A percentile compares a stretch with the other conserved stretches of the same genome.
Evolutionary conservation across 2,888 invertebrate genomes (phyloP).

Genomic region (Rhagophthalmus giganteus): DNA sequence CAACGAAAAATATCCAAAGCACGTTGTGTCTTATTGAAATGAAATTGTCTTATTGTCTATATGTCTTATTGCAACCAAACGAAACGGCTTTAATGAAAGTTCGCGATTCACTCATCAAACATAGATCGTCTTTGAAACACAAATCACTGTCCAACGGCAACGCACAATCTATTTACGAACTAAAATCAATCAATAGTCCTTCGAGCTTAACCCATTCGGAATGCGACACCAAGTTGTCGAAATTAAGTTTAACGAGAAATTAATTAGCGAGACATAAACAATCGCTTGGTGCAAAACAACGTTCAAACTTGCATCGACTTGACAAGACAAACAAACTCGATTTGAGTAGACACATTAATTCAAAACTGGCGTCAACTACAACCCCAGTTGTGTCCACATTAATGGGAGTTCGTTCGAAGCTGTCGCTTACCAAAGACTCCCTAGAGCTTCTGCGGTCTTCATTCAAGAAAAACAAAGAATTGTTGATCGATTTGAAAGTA

Average conservation of each 20-base stretch:
- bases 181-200: not conserved
- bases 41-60: too few species aligned
- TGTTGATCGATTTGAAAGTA: too few species aligned
- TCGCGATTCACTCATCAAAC: too few species aligned
- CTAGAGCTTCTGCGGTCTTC: slow-evolving; percentile 18
- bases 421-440: slow-evolving; percentile 29
- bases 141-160: too few species aligned
- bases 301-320: not conserved
- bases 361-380: too few species aligned
- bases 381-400: too few species aligned
- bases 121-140: too few species aligned
- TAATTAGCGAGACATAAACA: slow-evolving; percentile 13
- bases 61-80: too few species aligned
- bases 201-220: not conserved
- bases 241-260: slow-evolving; percentile 19
- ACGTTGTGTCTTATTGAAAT: too few species aligned
- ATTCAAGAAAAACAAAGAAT: too few species aligned
- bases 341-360: not conserved
- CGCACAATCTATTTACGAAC: slow-evolving; percentile 5
- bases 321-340: not conserved
- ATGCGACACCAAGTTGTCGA: slow-evolving; percentile 2
- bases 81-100: too few species aligned
- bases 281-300: slow-evolving; percentile 7
- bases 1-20: too few species aligned
- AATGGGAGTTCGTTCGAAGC: slow-evolving; percentile 16